Evolutionary conservation across 2,113 vertebrate species (phyloP).

Genomic region (Carassius auratus): DNA sequence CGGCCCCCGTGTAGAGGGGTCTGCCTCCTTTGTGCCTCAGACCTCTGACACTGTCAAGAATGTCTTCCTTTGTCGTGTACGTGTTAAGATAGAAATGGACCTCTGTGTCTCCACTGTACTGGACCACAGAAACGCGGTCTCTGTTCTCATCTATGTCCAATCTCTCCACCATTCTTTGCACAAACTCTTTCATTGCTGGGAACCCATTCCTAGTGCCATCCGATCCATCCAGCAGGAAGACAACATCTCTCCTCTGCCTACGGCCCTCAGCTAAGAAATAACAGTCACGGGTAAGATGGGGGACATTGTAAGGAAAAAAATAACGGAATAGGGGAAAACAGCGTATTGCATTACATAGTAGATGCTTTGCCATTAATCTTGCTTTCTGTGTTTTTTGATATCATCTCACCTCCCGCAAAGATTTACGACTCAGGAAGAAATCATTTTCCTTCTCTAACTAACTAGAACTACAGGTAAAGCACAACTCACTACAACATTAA

Average conservation of each 20-base stretch:
- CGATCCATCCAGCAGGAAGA: constrained; percentile 52
- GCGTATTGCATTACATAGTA: too few relatives aligned
- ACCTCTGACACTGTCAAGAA: constrained; percentile 32
- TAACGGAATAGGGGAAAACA: too few relatives aligned
- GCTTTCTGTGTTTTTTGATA: too few relatives aligned
- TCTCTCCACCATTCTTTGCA: constrained; percentile 56
- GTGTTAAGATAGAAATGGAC: constrained; percentile 60
- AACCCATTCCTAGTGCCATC: constrained; percentile 57
- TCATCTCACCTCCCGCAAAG: too few relatives aligned
- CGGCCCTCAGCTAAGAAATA: not conserved
- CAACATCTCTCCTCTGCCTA: too few relatives aligned
- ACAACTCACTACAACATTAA: too few relatives aligned
- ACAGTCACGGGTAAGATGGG: too few relatives aligned
- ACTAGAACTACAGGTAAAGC: not conserved
- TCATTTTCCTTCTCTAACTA: not conserved
- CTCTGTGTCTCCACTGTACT: constrained; percentile 60
- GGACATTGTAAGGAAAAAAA: too few relatives aligned
- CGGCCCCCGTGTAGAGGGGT: constrained; percentile 73
- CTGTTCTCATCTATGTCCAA: constrained; percentile 55
- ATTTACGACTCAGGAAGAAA: not conserved
- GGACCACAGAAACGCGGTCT: constrained; percentile 60
- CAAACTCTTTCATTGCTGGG: constrained; percentile 57
- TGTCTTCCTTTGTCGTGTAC: constrained; percentile 54
- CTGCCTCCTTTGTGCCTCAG: constrained; percentile 63
- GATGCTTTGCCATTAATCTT: too few relatives aligned